These are phyloP conservation scores for Catocala sponsa DNA, from an alignment of 2,888 invertebrate species.

Conservation along the genomic window DNA sequence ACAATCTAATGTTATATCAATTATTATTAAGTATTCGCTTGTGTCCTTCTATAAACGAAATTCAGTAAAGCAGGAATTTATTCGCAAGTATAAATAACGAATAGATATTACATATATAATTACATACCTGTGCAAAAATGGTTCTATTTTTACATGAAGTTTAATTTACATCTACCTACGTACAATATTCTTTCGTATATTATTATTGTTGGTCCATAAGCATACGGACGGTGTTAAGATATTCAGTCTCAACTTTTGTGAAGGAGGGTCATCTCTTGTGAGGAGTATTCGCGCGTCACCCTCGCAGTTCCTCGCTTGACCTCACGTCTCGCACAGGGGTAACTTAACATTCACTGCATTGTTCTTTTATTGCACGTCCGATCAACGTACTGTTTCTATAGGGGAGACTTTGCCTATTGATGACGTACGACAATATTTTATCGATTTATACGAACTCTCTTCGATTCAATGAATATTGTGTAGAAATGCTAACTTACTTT, in stretches of 20 bases:
- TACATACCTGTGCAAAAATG: too few species aligned
- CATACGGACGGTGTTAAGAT: conserved; percentile 22
- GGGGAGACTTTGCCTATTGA: conserved; percentile 44
- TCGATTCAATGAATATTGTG: too few species aligned
- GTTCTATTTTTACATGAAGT: not conserved
- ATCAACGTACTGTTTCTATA: conserved; percentile 50
- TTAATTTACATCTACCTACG: not conserved
- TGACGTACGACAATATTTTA: conserved; percentile 24
- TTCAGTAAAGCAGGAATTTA: too few species aligned
- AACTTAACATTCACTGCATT: conserved; percentile 72
- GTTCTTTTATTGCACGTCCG: conserved; percentile 68
- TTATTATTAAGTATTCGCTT: too few species aligned
- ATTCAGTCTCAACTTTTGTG: conserved; percentile 30
- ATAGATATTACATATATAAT: too few species aligned
- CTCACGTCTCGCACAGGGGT: conserved; percentile 52
- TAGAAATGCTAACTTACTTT: too few species aligned
- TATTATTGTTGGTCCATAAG: not conserved
- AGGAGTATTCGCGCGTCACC: conserved; percentile 31
- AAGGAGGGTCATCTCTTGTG: conserved; percentile 32
- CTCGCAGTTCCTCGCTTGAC: conserved; percentile 44
- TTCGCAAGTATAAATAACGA: too few species aligned
- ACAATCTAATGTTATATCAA: too few species aligned
- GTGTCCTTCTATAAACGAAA: too few species aligned
- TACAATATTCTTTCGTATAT: not conserved
- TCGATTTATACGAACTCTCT: conserved; percentile 12